A percentile compares a stretch with the other conserved stretches of the same genome.
These are phyloP conservation scores for Pseudochirops corinnae DNA, from an alignment of 2,797 vertebrate species.

Conservation along the genomic window DNA sequence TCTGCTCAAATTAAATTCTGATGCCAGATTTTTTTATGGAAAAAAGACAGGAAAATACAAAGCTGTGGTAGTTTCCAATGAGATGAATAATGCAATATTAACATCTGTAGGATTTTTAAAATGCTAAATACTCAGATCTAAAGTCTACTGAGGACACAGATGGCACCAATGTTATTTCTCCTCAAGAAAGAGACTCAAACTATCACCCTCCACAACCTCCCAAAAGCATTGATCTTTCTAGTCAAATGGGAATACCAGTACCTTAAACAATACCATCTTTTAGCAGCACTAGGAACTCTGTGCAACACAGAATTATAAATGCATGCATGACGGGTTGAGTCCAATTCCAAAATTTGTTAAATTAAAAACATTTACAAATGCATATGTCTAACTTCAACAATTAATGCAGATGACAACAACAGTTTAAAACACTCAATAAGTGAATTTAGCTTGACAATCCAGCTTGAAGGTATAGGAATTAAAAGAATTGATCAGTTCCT, in stretches of 20 bases:
- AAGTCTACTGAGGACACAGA: slow-evolving; percentile 75
- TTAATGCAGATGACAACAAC: slow-evolving; percentile 73
- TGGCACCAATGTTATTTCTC: slow-evolving; percentile 68
- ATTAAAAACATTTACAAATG: slow-evolving; percentile 77
- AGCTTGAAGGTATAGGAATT: slow-evolving; percentile 70
- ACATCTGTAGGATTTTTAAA: slow-evolving; percentile 82
- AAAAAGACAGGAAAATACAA: slow-evolving; percentile 72
- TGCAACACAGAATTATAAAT: slow-evolving; percentile 72
- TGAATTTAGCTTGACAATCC: slow-evolving; percentile 74
- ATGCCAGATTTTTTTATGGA: slow-evolving; percentile 78
- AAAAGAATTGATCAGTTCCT: slow-evolving; percentile 70
- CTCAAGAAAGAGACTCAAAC: slow-evolving; percentile 50
- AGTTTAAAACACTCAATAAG: slow-evolving; percentile 58
- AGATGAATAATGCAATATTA: slow-evolving; percentile 82
- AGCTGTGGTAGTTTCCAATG: slow-evolving; percentile 73
- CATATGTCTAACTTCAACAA: slow-evolving; percentile 75
- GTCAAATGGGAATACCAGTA: slow-evolving; percentile 74
- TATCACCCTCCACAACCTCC: slow-evolving; percentile 41
- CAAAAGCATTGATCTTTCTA: slow-evolving; percentile 64
- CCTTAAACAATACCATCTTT: slow-evolving; percentile 74
- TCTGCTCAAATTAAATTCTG: slow-evolving; percentile 68
- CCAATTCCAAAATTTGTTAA: slow-evolving; percentile 82
- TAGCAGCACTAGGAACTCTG: slow-evolving; percentile 61
- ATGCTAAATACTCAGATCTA: slow-evolving; percentile 75
- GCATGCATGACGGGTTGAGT: slow-evolving; percentile 74